Evolutionary conservation across 2,888 invertebrate species (phyloP).

Genomic region (Platycheirus rosarum): DNA sequence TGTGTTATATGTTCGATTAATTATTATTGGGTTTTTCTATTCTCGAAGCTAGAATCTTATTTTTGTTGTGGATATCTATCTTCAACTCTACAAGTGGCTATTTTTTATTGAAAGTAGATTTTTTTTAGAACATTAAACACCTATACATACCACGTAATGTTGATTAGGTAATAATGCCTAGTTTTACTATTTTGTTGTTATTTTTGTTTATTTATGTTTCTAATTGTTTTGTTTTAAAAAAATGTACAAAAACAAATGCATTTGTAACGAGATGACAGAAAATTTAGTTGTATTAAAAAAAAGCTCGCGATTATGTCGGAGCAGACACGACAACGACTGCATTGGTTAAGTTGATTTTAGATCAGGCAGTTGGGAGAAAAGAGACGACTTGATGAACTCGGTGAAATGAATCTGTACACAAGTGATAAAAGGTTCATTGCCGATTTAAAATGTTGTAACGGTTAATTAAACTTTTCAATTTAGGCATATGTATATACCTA

Average conservation of each 20-base stretch:
- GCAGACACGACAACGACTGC: constrained; percentile 17
- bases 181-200: neutral
- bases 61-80: constrained; percentile 13
- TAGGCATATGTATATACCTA: no score
- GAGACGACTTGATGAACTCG: no score
- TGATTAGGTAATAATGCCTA: constrained; percentile 50
- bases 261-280: no score
- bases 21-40: constrained; percentile 30
- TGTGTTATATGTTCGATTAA: no score
- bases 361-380: no score
- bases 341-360: no score
- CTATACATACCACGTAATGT: constrained; percentile 28
- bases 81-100: constrained; percentile 25
- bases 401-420: no score
- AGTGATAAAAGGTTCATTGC: no score
- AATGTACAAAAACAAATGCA: no score
- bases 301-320: constrained; percentile 34
- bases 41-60: constrained; percentile 10
- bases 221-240: constrained; percentile 11
- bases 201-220: constrained; percentile 64
- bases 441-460: no score
- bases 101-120: constrained; percentile 43
- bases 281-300: no score
- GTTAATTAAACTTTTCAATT: no score
- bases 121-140: constrained; percentile 33